Evolutionary conservation across 2,113 vertebrate species (phyloP).

Genomic region (Pterocles orientalis): DNA sequence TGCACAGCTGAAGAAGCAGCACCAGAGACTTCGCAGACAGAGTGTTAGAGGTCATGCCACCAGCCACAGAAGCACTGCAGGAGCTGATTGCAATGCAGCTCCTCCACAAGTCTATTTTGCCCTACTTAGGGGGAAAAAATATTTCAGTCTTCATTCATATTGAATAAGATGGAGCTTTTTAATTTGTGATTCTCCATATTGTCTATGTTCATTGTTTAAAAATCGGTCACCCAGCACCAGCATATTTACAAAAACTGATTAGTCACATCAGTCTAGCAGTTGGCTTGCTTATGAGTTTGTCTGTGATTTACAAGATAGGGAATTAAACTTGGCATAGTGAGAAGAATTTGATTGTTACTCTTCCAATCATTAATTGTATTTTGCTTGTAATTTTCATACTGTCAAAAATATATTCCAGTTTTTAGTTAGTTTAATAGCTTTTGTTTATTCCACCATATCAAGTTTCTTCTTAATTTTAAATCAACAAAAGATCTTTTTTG

Average conservation of each 20-base stretch:
- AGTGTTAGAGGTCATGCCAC: not conserved
- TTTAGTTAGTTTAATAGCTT: constrained; percentile 10
- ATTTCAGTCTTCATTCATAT: not conserved
- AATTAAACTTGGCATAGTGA: not conserved
- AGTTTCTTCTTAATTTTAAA: not conserved
- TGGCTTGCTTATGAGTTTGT: not conserved
- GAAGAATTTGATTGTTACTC: constrained; percentile 18
- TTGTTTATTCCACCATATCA: constrained; percentile 14
- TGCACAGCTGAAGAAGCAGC: not conserved
- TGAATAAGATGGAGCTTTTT: not conserved
- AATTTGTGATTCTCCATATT: not conserved
- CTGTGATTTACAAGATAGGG: constrained; percentile 21
- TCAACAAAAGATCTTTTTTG: not conserved
- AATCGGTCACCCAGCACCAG: not conserved
- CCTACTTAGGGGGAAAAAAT: not conserved
- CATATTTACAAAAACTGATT: constrained; percentile 11
- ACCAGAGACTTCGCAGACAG: not conserved
- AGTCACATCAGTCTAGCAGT: not conserved
- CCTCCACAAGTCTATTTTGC: not conserved
- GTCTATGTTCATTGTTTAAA: not conserved
- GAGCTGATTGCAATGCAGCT: not conserved
- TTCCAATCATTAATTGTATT: constrained; percentile 18
- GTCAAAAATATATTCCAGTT: not conserved
- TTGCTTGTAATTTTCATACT: not conserved
- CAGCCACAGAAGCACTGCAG: not conserved